Evolutionary conservation across 2,888 invertebrate genomes (phyloP).

Genomic region (Drosophila meridionalis): DNA sequence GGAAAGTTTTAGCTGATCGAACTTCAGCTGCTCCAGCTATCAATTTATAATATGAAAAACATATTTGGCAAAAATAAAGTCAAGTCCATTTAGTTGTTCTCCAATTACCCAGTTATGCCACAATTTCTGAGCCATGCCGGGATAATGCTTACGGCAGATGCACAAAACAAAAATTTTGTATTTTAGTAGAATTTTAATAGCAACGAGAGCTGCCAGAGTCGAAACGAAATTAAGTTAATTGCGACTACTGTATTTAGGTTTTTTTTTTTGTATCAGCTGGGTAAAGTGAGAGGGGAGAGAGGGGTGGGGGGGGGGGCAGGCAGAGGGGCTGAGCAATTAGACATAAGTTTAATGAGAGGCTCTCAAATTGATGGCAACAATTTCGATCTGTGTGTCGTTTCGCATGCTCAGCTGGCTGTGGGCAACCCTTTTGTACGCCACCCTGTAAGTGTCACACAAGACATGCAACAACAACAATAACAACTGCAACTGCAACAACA

Average conservation of each 20-base stretch:
- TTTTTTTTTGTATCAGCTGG: not conserved
- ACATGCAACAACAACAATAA: constrained; percentile 24
- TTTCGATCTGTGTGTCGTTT: constrained; percentile 8
- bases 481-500: constrained; percentile 27
- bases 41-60: not conserved
- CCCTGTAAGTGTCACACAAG: constrained; percentile 58
- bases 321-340: constrained; percentile 53
- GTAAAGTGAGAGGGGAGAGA: not conserved
- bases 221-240: constrained; percentile 6
- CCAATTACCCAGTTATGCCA: not conserved
- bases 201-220: constrained; percentile 1
- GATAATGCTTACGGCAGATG: constrained; percentile 3
- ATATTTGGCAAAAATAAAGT: not conserved
- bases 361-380: constrained; percentile 38
- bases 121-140: not conserved
- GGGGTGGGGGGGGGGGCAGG: no score
- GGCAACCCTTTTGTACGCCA: constrained; percentile 26
- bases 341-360: constrained; percentile 65
- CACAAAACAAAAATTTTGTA: not conserved
- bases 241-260: constrained; percentile 4
- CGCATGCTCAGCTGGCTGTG: not conserved
- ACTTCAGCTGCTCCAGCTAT: not conserved
- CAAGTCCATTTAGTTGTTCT: no score
- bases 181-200: constrained; percentile 5
- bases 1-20: not conserved